Conservation (phyloP, 2,797 vertebrate species). For the Epinephelus coioides region DNA sequence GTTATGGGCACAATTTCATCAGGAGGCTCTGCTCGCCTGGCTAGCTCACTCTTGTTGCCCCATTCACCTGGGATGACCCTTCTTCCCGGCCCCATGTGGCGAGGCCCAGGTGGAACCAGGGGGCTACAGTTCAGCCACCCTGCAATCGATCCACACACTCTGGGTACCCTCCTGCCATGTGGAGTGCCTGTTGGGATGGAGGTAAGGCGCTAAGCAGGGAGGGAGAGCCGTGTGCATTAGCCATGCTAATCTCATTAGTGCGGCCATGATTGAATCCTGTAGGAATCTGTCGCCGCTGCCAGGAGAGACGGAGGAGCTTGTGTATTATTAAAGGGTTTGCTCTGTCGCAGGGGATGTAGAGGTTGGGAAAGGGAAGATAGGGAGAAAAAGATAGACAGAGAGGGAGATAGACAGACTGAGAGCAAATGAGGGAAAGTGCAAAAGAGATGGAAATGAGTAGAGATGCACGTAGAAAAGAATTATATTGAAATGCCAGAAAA, state of each 20-base stretch:
- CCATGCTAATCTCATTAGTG: slow-evolving; percentile 79
- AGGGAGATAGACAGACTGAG: not conserved
- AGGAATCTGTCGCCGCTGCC: slow-evolving; percentile 69
- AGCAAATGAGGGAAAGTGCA: not conserved
- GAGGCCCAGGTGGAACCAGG: slow-evolving; percentile 23
- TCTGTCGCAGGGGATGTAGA: slow-evolving; percentile 36
- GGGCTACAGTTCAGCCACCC: slow-evolving; percentile 37
- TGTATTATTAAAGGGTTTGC: slow-evolving; percentile 75
- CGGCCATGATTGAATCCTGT: slow-evolving; percentile 78
- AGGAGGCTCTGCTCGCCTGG: slow-evolving; percentile 22
- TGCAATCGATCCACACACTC: slow-evolving; percentile 36
- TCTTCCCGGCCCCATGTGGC: slow-evolving; percentile 7
- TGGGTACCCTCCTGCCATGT: slow-evolving; percentile 20
- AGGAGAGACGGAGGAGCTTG: slow-evolving; percentile 65
- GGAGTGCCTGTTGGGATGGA: slow-evolving; percentile 28
- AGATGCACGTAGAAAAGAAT: not conserved
- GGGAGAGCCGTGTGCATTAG: slow-evolving; percentile 64
- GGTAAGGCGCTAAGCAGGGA: slow-evolving; percentile 11
- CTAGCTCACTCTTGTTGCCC: slow-evolving; percentile 14
- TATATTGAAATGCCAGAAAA: slow-evolving; percentile 5
- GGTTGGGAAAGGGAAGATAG: slow-evolving; percentile 12
- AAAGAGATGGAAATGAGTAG: not conserved
- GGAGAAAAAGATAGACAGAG: not conserved
- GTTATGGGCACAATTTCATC: slow-evolving; percentile 32
- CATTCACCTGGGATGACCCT: slow-evolving; percentile 48